Evolutionary conservation across 1,140 invertebrate genomes (phyloP), one percentile per base, ranked within the genome.

Genomic region (Hirudo medicinalis): DNA sequence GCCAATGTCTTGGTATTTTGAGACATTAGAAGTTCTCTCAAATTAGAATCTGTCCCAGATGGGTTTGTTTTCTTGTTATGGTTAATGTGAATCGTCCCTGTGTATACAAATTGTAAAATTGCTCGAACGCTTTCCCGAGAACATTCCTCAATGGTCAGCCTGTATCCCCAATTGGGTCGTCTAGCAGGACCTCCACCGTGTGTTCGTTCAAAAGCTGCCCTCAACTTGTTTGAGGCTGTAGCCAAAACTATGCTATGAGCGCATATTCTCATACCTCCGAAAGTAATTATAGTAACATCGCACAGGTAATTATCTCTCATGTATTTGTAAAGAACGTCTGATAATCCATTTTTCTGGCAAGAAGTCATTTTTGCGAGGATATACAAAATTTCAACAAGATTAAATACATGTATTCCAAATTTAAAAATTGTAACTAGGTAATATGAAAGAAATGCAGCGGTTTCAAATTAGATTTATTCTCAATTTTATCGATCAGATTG

Each of bases 191-290:
- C 22, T 8, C 22, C n/a, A 70, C 2, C n/a, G 49, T 70, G 25
- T 11, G 40, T 49, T 54, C 40, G 22, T 20, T 70, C 49, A 53
- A 70, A 70, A 49, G 53, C 69, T 53, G 69, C 40, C 53, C 53
- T 36, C 22, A 70, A 53, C 22, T 70, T 70, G 4, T 36, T 27
- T n/a, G 32, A 49, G 6, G 54, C 69, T 9, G 69, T 49, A 22
- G 69, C 40, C 19, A 70, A 49, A 17, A 70, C 53, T 25, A 70
- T 8, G 69, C 69, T 70, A 36, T 70, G 69, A 22, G 69, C 69
- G 43, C 11, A 9, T 29, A 70, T 6, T 25, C 49, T 25, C 15
- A 22, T 0, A 25, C 49, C 22, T 54, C 49, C 69, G 25, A 53
- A 20, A 1, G 43, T 53, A 25, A 70, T 49, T 68, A 68, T 68